phyloP scores from a whole-genome alignment of 2,797 vertebrate species.

The Poecilia gillii region DNA sequence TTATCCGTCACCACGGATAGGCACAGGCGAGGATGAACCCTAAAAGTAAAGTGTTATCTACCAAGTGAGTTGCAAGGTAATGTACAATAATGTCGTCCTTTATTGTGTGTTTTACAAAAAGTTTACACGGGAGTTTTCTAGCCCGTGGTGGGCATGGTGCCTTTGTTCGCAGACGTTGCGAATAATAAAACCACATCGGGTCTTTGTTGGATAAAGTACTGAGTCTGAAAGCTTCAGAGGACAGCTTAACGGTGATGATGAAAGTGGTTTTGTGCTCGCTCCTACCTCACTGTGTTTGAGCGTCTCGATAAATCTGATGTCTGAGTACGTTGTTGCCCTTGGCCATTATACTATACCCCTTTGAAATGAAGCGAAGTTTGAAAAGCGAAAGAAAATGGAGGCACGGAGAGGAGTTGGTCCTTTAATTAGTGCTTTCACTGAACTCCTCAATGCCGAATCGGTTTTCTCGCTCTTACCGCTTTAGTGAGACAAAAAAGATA shows the following conservation, averaged over 20 bases:
- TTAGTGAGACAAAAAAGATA: conserved; percentile 51
- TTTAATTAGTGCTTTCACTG: conserved; percentile 62
- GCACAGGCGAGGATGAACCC: background rate
- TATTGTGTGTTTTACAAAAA: background rate
- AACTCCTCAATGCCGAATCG: conserved; percentile 55
- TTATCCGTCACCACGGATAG: background rate
- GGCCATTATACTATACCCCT: conserved; percentile 60
- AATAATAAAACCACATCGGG: conserved; percentile 27
- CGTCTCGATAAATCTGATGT: conserved; percentile 59
- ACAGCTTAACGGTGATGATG: conserved; percentile 44
- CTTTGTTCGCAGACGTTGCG: conserved; percentile 30
- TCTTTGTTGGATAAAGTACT: conserved; percentile 18
- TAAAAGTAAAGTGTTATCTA: background rate
- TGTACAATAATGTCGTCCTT: background rate
- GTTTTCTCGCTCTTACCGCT: conserved; percentile 44
- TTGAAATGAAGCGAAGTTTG: conserved; percentile 66
- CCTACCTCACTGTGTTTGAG: conserved; percentile 47
- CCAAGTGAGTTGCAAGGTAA: conserved; percentile 7
- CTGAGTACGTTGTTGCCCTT: conserved; percentile 63
- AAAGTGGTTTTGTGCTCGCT: conserved; percentile 60
- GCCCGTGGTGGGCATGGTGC: conserved; percentile 9
- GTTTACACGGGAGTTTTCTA: conserved; percentile 1
- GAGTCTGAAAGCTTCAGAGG: conserved; percentile 40
- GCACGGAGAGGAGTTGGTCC: conserved; percentile 54
- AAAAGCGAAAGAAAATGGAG: conserved; percentile 58